Evolutionary conservation across 1,140 invertebrate genomes (phyloP), one percentile per base, ranked within the genome.

Genomic region (Lethocerus indicus): DNA sequence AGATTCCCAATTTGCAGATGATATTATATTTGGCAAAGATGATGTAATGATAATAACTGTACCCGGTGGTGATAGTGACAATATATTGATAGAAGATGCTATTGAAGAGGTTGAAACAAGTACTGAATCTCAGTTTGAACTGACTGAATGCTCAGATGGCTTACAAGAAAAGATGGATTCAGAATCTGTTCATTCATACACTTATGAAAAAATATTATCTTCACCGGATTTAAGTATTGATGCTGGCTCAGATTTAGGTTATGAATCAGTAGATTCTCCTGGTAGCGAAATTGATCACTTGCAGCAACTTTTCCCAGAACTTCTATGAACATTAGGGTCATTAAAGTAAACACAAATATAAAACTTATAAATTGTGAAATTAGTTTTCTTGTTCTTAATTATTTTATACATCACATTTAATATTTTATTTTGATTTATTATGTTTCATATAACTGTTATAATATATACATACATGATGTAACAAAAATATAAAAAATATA

Each of bases 211-310:
- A 16, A 16, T 20, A 40, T 5, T 14, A 3, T 18, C 5, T 21
- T 48, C 47, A 9, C 20, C 28, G 16, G 16, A 23, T 21, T 13
- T 25, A 21, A 43, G 25, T 29, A 21, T 26, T 23, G 28, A 41
- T 21, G 32, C 47, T 1, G 49, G 37, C 49, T 57, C 56, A 14
- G 56, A 58, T 29, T 39, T 50, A 12, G 56, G 56, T 32, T 58
- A 58, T 32, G 56, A 58, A 35, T 58, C 56, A 3, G 25, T 52
- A 21, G 54, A 54, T 40, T 58, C 56, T 13, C 56, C 56, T 13
- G 26, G 41, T 1, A 57, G 49, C 37, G 54, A 53, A 27, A 25
- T 35, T 28, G 40, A 42, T 18, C 12, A 47, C 5, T 28, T 53
- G n/a, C 41, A 40, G 13, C 29, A 43, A 18, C 42, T 55, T 5